Evolutionary conservation across 2,797 vertebrate species (phyloP), one percentile per base, ranked within the genome.

Genomic region (Arremon aurantiirostris): DNA sequence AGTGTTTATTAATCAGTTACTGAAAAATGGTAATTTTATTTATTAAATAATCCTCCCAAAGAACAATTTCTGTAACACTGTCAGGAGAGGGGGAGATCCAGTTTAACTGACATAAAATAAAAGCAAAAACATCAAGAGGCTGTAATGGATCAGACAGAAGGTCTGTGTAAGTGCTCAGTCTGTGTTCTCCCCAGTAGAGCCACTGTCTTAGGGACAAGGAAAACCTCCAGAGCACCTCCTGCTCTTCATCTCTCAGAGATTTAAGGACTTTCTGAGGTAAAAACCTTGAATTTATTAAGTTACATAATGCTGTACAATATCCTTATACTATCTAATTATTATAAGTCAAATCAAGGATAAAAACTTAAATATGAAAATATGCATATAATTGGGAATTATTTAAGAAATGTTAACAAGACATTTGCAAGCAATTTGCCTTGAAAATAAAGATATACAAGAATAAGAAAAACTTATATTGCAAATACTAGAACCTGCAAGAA

Each of bases 261-360:
- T 68, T 46, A 34, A 78, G 37, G 61, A 64, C 55, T 81, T 93
- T 60, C 72, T 64, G n/a, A 81, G 55, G 65, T 57, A 86, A 44
- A 27, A 85, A 60, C n/a, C 50, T 78, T 78, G 72, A 81, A 61
- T 89, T 78, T 69, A 57, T 56, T 55, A 81, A 42, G 57, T 59
- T 75, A 64, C 22, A 26, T 49, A 83, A 83, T 42, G 53, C 46
- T 88, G 56, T 46, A 65, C n/a, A 64, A 12, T 39, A 71, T 61
- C 35, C 28, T 94, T 52, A 75, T 49, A 8, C 11, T 77, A 52
- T 55, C 44, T 78, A 70, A 83, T 71, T 83, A 75, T 35, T 71
- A 20, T 15, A 13, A 91, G 16, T 15, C 42, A 88, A 82, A 53
- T 69, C 32, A 50, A 80, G 27, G 30, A 41, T 50, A 83, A 94